A percentile compares a stretch with the other conserved stretches of the same genome.
Conservation (phyloP, 2,888 invertebrate species). For the Silvanus unidentatus region DNA sequence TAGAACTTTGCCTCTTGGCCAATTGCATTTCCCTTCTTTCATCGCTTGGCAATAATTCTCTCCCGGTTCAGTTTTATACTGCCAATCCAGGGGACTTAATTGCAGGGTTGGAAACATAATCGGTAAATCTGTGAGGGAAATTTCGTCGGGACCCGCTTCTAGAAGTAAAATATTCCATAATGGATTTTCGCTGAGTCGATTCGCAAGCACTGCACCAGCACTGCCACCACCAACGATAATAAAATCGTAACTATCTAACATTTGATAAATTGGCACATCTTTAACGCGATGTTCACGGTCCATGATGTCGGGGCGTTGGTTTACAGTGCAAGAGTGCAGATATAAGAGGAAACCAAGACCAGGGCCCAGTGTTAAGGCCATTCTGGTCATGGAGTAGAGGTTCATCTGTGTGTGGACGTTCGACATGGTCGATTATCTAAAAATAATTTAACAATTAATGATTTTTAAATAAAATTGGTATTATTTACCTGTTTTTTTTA, state of each 20-base stretch:
- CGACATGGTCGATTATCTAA: slow-evolving; percentile 16
- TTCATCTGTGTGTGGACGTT: slow-evolving; percentile 30
- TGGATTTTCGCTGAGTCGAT: slow-evolving; percentile 67
- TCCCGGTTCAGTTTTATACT: slow-evolving; percentile 68
- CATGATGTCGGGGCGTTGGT: slow-evolving; percentile 65
- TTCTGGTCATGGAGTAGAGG: slow-evolving; percentile 57
- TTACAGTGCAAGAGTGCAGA: slow-evolving; percentile 57
- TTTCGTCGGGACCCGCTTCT: slow-evolving; percentile 59
- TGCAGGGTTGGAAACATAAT: slow-evolving; percentile 66
- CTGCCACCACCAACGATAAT: slow-evolving; percentile 77
- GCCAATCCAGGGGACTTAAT: slow-evolving; percentile 72
- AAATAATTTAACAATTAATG: neutral
- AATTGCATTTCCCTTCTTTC: slow-evolving; percentile 59
- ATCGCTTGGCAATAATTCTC: slow-evolving; percentile 62
- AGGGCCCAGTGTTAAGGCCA: slow-evolving; percentile 59
- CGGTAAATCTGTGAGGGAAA: slow-evolving; percentile 66
- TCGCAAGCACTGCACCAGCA: slow-evolving; percentile 75
- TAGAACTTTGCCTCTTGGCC: slow-evolving; percentile 75
- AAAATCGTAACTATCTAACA: slow-evolving; percentile 67
- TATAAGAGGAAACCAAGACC: slow-evolving; percentile 60
- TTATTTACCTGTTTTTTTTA: too few relatives aligned
- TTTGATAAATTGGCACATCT: slow-evolving; percentile 50
- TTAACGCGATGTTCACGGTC: slow-evolving; percentile 58
- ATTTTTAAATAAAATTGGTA: too few relatives aligned
- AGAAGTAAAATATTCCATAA: slow-evolving; percentile 68